phyloP scores from a whole-genome alignment of 2,888 invertebrate genomes.

The Troglohyphantes excavatus region DNA sequence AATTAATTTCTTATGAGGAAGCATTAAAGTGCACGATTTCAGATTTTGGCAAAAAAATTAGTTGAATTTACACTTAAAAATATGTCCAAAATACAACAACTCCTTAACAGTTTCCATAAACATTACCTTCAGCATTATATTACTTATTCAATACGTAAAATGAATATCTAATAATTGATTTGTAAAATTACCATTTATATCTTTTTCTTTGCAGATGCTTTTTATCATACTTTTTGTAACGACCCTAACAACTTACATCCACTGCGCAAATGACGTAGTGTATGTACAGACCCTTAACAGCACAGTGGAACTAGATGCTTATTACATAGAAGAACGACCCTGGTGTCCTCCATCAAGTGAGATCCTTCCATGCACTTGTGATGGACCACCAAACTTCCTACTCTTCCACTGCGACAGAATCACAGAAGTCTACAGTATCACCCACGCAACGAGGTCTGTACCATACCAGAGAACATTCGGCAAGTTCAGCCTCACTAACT shows the following conservation, averaged over 20 bases:
- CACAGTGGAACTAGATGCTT: conserved; percentile 49
- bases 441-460: conserved; percentile 41
- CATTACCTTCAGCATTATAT: too few species aligned
- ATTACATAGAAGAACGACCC: conserved; percentile 44
- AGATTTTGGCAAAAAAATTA: too few species aligned
- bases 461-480: conserved; percentile 57
- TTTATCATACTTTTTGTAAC: neutral
- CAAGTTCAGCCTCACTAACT: conserved; percentile 77
- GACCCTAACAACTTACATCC: neutral
- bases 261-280: conserved; percentile 1
- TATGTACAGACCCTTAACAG: neutral
- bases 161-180: too few species aligned
- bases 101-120: too few species aligned
- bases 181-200: too few species aligned
- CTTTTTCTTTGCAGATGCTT: neutral
- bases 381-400: conserved; percentile 73
- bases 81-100: too few species aligned
- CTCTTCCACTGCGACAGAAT: conserved; percentile 72
- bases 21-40: too few species aligned
- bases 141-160: too few species aligned
- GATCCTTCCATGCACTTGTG: conserved; percentile 73
- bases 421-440: conserved; percentile 51
- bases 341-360: conserved; percentile 70
- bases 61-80: too few species aligned
- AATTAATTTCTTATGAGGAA: too few species aligned